Conservation (phyloP, 64 coral and sea anemone species). For the Montipora foliosa region DNA sequence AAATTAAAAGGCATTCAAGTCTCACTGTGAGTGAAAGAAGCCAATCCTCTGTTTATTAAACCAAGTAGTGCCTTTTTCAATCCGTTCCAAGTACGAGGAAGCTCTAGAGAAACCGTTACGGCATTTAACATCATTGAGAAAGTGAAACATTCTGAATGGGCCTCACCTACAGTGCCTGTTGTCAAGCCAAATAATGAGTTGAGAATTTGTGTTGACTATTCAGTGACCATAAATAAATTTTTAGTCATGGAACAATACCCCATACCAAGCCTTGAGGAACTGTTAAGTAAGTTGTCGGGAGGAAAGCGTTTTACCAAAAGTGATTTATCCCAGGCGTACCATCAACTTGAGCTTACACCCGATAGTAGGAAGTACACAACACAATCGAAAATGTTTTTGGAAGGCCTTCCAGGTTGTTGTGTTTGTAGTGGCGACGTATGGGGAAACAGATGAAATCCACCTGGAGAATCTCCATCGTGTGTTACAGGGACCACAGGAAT, state of each 20-base stretch:
- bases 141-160: slow-evolving; percentile 74
- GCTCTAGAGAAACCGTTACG: background rate
- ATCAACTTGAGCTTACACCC: slow-evolving; percentile 52
- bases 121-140: slow-evolving; percentile 62
- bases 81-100: no score
- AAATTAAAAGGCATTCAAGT: slow-evolving; percentile 71
- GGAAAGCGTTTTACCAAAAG: slow-evolving; percentile 48
- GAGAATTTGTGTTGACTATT: slow-evolving; percentile 61
- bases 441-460: slow-evolving; percentile 36
- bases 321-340: slow-evolving; percentile 65
- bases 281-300: slow-evolving; percentile 47
- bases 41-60: slow-evolving; percentile 69
- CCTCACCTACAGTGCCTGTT: slow-evolving; percentile 65
- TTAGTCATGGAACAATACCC: slow-evolving; percentile 43
- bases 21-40: slow-evolving; percentile 53
- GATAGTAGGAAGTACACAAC: slow-evolving; percentile 62
- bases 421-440: slow-evolving; percentile 30
- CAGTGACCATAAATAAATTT: slow-evolving; percentile 32
- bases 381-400: slow-evolving; percentile 49
- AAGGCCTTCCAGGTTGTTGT: slow-evolving; percentile 19
- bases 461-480: slow-evolving; percentile 30
- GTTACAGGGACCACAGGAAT: slow-evolving; percentile 11
- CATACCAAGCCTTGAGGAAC: slow-evolving; percentile 37
- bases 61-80: slow-evolving; percentile 52
- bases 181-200: slow-evolving; percentile 38